phyloP scores from a whole-genome alignment of 2,888 invertebrate genomes.

The Syritta pipiens region DNA sequence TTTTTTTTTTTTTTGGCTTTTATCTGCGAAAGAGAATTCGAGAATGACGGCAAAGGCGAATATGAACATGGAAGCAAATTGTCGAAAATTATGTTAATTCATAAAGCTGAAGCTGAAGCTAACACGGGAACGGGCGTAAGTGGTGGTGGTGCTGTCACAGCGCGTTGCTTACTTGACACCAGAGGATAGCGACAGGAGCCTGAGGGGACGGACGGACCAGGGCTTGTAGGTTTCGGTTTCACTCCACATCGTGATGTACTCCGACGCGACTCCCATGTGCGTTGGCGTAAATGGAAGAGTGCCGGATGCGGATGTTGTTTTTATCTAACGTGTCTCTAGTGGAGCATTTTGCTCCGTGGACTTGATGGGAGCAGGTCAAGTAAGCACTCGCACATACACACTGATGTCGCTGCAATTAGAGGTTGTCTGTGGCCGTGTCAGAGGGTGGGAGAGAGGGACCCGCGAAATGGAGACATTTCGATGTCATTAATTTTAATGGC shows the following conservation, averaged over 20 bases:
- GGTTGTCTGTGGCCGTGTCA: conserved; percentile 2
- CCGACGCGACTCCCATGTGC: conserved; percentile 48
- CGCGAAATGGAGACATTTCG: conserved; percentile 16
- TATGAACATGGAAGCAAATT: conserved; percentile 64
- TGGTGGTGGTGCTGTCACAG: background rate
- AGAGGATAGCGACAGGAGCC: conserved; percentile 14
- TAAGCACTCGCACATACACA: background rate
- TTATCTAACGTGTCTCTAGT: conserved; percentile 15
- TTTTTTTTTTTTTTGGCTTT: conserved; percentile 23
- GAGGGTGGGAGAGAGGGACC: conserved; percentile 3
- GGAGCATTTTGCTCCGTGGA: background rate
- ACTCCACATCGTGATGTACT: conserved; percentile 18
- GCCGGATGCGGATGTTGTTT: conserved; percentile 26
- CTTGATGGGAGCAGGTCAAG: conserved; percentile 43
- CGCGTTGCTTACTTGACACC: conserved; percentile 15
- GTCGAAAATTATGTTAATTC: conserved; percentile 67
- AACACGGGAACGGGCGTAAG: too few species aligned
- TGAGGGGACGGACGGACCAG: background rate
- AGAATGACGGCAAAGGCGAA: conserved; percentile 24
- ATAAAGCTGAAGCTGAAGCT: conserved; percentile 21
- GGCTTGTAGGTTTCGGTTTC: background rate
- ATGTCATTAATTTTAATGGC: conserved; percentile 66
- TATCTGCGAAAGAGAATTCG: too few species aligned
- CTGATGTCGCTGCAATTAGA: conserved; percentile 27
- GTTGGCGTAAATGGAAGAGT: conserved; percentile 22